Percentiles rank a stretch among this genome's conserved stretches.
phyloP scores from a whole-genome alignment of 1,140 invertebrate genomes.

The Atta texana region DNA sequence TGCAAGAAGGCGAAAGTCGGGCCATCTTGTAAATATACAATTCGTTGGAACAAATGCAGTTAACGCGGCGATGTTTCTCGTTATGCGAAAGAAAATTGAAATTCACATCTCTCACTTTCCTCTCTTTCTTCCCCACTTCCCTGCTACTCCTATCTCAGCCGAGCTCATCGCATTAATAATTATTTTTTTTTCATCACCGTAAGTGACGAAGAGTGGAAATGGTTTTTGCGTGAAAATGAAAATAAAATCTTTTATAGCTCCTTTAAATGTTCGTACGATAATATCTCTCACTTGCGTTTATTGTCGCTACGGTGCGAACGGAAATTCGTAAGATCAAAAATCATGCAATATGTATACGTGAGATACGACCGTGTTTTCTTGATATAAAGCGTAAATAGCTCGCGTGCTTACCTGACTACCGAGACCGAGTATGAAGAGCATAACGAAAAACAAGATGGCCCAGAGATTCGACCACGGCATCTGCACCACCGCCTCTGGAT shows the following conservation, averaged over 20 bases:
- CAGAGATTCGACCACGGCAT: slow-evolving; percentile 92
- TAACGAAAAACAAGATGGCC: slow-evolving; percentile 94
- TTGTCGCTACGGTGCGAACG: background rate
- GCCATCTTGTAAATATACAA: slow-evolving; percentile 41
- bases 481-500: slow-evolving; percentile 92
- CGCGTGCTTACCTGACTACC: slow-evolving; percentile 88
- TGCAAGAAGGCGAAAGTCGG: slow-evolving; percentile 20
- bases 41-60: slow-evolving; percentile 47
- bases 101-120: slow-evolving; percentile 32
- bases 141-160: background rate
- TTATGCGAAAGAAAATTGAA: slow-evolving; percentile 54
- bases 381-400: slow-evolving; percentile 4
- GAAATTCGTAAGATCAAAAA: background rate
- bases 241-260: slow-evolving; percentile 6
- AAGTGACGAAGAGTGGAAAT: slow-evolving; percentile 18
- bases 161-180: slow-evolving; percentile 31
- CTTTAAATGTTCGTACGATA: slow-evolving; percentile 26
- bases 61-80: slow-evolving; percentile 48
- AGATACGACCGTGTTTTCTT: no score
- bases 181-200: slow-evolving; percentile 43
- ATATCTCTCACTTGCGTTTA: slow-evolving; percentile 1
- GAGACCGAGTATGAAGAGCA: slow-evolving; percentile 92
- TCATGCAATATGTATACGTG: background rate
- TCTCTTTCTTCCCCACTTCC: background rate
- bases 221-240: slow-evolving; percentile 25